Evolutionary conservation across 2,888 invertebrate species (phyloP).

Genomic region (Chironomus tentans): DNA sequence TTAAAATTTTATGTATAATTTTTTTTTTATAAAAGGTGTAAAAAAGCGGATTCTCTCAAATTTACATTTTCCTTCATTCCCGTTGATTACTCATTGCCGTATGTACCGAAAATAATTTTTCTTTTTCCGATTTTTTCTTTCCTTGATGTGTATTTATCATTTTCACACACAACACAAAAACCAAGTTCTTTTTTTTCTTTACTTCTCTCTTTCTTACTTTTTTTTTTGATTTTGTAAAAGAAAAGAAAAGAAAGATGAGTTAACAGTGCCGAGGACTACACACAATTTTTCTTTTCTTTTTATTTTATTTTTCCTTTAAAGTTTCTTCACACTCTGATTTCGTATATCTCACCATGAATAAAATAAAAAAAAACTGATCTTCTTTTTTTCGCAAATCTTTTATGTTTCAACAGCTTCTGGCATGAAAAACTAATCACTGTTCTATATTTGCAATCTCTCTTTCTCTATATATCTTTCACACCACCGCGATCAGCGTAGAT

Average conservation of each 20-base stretch:
- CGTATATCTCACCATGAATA: not conserved
- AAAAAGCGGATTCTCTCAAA: not conserved
- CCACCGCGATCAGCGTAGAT: not conserved
- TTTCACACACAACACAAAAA: not conserved
- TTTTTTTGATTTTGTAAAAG: not conserved
- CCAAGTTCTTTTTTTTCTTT: too few relatives aligned
- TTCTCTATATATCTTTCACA: not conserved
- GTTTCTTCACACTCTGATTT: not conserved
- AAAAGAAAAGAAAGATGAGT: not conserved
- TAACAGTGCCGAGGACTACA: not conserved
- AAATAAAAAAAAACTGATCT: not conserved
- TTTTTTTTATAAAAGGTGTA: not conserved
- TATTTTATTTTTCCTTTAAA: not conserved
- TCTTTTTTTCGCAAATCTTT: not conserved
- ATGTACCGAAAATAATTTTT: conserved; percentile 10
- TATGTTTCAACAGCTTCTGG: not conserved
- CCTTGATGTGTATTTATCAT: conserved; percentile 2
- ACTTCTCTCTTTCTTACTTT: not conserved
- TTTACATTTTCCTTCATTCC: not conserved
- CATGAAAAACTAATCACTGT: conserved; percentile 20
- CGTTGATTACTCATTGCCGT: not conserved
- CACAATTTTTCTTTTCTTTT: not conserved
- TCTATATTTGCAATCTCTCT: conserved; percentile 20
- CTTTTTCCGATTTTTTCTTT: not conserved
- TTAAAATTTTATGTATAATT: too few relatives aligned